phyloP scores from a whole-genome alignment of 2,113 vertebrate genomes.

The Halcyon malimbica region DNA sequence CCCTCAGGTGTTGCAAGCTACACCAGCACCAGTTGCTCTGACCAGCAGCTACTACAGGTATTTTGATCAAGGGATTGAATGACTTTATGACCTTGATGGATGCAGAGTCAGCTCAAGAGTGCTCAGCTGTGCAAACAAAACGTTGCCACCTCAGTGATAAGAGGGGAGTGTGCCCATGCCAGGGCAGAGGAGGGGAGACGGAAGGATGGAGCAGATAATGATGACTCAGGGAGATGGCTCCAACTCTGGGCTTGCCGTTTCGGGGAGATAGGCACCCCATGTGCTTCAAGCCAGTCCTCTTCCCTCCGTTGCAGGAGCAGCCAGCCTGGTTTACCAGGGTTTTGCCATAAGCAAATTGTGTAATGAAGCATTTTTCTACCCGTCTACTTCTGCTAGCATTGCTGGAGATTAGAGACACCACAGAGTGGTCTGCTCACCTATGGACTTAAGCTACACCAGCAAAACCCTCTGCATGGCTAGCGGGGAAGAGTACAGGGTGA shows the following conservation, averaged over 20 bases:
- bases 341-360: not conserved
- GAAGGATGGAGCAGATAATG: slow-evolving; percentile 25
- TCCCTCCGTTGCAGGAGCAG: not conserved
- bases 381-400: not conserved
- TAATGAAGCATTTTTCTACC: not conserved
- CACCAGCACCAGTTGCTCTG: not conserved
- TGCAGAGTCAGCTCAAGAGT: not conserved
- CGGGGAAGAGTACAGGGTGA: not conserved
- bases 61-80: not conserved
- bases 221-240: fast-evolving
- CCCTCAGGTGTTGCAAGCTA: not conserved
- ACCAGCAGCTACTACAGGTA: not conserved
- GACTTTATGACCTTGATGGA: not conserved
- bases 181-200: not conserved
- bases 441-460: not conserved
- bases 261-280: not conserved
- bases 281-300: not conserved
- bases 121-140: slow-evolving; percentile 15
- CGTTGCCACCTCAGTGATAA: slow-evolving; percentile 34
- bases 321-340: not conserved
- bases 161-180: slow-evolving; percentile 14
- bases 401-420: not conserved
- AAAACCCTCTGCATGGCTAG: not conserved
- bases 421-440: not conserved
- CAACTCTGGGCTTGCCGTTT: not conserved